Evolutionary conservation across 2,888 invertebrate species (phyloP).

Genomic region (Drosophila paranaensis): DNA sequence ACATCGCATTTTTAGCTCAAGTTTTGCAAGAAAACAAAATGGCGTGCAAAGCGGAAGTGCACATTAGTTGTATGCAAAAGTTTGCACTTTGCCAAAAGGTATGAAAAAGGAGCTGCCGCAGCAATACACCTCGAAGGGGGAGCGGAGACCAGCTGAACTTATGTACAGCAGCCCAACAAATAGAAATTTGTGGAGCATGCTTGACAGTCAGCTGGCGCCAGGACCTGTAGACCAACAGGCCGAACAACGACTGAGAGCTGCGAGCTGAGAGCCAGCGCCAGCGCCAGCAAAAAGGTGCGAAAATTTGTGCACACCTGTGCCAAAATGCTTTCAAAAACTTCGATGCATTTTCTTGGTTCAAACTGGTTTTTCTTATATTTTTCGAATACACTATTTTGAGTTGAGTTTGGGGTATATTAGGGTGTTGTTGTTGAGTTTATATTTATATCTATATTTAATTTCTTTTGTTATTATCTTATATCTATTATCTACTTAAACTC

Average conservation of each 20-base stretch:
- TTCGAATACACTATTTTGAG: neutral
- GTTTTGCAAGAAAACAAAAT: conserved; percentile 67
- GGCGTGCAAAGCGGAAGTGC: conserved; percentile 77
- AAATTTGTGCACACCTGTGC: conserved; percentile 72
- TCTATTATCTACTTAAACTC: no score
- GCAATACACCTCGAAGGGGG: conserved; percentile 11
- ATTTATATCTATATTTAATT: no score
- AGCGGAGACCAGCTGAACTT: conserved; percentile 46
- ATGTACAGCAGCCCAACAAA: conserved; percentile 64
- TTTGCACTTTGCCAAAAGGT: conserved; percentile 56
- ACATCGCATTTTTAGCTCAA: conserved; percentile 69
- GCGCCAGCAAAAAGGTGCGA: conserved; percentile 63
- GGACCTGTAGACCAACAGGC: conserved; percentile 35
- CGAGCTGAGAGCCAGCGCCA: conserved; percentile 19
- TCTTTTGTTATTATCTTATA: no score
- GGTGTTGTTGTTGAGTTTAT: neutral
- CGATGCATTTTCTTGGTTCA: conserved; percentile 54
- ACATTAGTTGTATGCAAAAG: conserved; percentile 79
- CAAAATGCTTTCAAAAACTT: conserved; percentile 77
- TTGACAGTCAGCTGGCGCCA: conserved; percentile 64
- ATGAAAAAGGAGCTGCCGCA: conserved; percentile 38
- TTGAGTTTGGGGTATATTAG: neutral
- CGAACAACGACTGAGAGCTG: conserved; percentile 19
- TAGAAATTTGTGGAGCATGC: conserved; percentile 69
- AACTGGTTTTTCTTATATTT: conserved; percentile 16